Evolutionary conservation across 1,140 invertebrate genomes (phyloP).

Genomic region (Pseudomyrmex concolor): DNA sequence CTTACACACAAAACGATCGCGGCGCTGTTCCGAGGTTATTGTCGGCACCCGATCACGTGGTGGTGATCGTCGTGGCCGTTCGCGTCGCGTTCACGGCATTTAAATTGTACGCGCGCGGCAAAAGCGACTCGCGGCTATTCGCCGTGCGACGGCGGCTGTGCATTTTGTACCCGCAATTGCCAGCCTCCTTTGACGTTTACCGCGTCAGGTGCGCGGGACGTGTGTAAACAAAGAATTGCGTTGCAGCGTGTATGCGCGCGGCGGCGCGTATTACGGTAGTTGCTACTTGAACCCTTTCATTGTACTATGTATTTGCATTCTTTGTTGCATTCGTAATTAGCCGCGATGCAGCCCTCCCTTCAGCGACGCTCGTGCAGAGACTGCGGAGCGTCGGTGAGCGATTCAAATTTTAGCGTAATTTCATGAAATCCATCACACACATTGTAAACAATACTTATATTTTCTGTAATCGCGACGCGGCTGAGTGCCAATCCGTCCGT

Average conservation of each 20-base stretch:
- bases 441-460: too few relatives aligned
- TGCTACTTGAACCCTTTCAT: slow-evolving; percentile 28
- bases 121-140: neutral
- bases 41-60: slow-evolving; percentile 38
- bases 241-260: slow-evolving; percentile 6
- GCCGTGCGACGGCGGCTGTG: slow-evolving; percentile 2
- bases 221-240: slow-evolving; percentile 56
- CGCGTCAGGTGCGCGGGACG: slow-evolving; percentile 49
- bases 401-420: neutral
- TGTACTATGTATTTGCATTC: slow-evolving; percentile 50
- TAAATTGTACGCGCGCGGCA: slow-evolving; percentile 34
- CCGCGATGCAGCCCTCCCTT: neutral
- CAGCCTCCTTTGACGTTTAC: slow-evolving; percentile 44
- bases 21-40: slow-evolving; percentile 33
- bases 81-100: slow-evolving; percentile 19
- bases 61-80: neutral
- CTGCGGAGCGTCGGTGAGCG: neutral
- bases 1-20: slow-evolving; percentile 14
- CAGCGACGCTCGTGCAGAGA: neutral
- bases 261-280: slow-evolving; percentile 42
- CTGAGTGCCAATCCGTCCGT: slow-evolving; percentile 5
- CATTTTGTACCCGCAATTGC: slow-evolving; percentile 2
- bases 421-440: neutral
- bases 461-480: neutral
- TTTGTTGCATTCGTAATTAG: slow-evolving; percentile 14